Evolutionary conservation across 2,113 vertebrate genomes (phyloP), one percentile per base, ranked within the genome.

Genomic region (Petromus typicus): DNA sequence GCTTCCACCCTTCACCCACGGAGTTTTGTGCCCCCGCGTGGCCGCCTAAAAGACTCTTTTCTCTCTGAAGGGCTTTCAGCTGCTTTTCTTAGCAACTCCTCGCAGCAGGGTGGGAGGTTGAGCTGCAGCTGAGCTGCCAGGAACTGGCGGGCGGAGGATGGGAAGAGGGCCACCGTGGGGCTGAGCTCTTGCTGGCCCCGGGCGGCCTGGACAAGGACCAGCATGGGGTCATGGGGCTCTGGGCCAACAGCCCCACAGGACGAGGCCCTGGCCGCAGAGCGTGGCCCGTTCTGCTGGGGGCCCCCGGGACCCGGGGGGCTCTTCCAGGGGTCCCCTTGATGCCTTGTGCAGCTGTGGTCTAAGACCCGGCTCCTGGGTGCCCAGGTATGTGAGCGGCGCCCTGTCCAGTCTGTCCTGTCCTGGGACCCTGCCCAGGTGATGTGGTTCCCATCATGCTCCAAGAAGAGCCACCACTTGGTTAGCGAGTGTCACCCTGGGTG

Each of bases 21-120:
- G 83, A 92, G 54, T 71, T 75, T 73, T 81, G 84, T 83, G 86
- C 95, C 97, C 86, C 94, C 63, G 5, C 89, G 59, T 80, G 97
- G 93, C 76, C 81, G 86, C 81, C 91, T 95, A 92, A 94, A 96
- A 96, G 95, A 81, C 92, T 91, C 97, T 96, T 95, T 88, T 96
- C 86, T 85, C 67, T 3, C 40, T 63, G 88, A 88, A 96, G 92
- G 97, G 95, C 92, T 96, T 96, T 95, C 96, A 95, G 34, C 11
- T 83, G 96, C 97, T 97, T 98, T 97, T 97, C 96, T 97, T 95
- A 97, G 96, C 94, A 96, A 48, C 93, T 91, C 95, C 66, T 87
- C 90, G 32, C 92, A 97, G 96, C 69, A 0, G 97, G 96, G 90
- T 79, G 80, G 96, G 95, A 96, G 96, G 94, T 59, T 95, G 66